Evolutionary conservation across 1,140 invertebrate genomes (phyloP).

Genomic region (Eriocheir sinensis): DNA sequence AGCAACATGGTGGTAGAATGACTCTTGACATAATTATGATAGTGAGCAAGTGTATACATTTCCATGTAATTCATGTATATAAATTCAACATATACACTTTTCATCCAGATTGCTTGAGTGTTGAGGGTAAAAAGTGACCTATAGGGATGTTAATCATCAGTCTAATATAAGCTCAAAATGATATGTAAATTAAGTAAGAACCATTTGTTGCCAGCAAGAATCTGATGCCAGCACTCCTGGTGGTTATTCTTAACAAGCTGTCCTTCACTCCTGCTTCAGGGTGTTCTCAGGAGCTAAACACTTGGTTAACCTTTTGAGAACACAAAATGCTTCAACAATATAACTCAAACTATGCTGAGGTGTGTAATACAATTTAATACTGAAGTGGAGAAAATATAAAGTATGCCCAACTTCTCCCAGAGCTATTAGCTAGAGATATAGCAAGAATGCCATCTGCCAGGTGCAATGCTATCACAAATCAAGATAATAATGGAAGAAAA

Average conservation of each 20-base stretch:
- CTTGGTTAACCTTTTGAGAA: not conserved
- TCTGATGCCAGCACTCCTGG: not conserved
- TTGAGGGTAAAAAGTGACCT: not conserved
- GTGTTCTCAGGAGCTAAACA: not conserved
- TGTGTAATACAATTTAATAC: conserved; percentile 42
- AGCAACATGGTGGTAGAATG: conserved; percentile 31
- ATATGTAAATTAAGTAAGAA: not conserved
- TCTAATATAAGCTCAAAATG: conserved; percentile 12
- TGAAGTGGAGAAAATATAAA: conserved; percentile 41
- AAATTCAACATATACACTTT: conserved; percentile 37
- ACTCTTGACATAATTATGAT: not conserved
- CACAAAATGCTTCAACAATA: not conserved
- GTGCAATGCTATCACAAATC: conserved; percentile 65
- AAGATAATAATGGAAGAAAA: conserved; percentile 49
- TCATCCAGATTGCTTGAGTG: not conserved
- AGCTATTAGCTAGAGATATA: conserved; percentile 53
- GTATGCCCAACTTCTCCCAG: conserved; percentile 45
- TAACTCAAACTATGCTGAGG: conserved; percentile 16
- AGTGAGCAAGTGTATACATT: conserved; percentile 30
- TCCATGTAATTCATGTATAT: conserved; percentile 37
- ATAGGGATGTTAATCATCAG: not conserved
- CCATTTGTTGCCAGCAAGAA: not conserved
- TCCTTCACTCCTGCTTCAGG: not conserved
- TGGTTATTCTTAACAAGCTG: not conserved
- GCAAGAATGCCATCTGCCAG: conserved; percentile 46